Evolutionary conservation across 2,113 vertebrate genomes (phyloP).

Genomic region (Ranitomeya imitator): DNA sequence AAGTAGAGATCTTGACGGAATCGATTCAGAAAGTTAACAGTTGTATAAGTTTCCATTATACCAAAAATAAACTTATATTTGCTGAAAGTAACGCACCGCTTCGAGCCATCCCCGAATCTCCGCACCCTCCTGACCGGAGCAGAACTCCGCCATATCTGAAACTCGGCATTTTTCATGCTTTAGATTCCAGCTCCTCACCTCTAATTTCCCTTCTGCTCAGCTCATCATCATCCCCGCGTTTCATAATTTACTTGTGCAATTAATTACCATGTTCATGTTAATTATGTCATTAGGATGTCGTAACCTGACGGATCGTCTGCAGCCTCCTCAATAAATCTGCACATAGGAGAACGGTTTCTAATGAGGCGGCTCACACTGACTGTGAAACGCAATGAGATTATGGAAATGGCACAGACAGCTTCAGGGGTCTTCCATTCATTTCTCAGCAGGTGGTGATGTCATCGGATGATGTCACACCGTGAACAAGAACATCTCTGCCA

Average conservation of each 20-base stretch:
- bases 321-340: neutral
- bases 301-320: neutral
- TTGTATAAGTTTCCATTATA: neutral
- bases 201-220: neutral
- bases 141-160: neutral
- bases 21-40: neutral
- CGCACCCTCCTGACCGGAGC: neutral
- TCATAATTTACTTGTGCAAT: neutral
- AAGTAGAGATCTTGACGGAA: neutral
- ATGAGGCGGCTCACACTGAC: neutral
- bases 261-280: neutral
- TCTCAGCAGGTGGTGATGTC: slow-evolving; percentile 8
- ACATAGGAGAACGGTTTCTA: neutral
- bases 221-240: neutral
- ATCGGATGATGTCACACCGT: neutral
- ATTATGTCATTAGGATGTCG: slow-evolving; percentile 5
- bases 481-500: neutral
- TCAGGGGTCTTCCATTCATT: neutral
- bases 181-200: neutral
- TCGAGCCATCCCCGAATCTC: neutral
- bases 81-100: neutral
- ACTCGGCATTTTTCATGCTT: neutral
- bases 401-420: neutral
- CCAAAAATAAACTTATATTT: too few species aligned
- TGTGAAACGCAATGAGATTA: neutral